These are phyloP conservation scores for Catharus bicknelli DNA, from an alignment of 2,113 vertebrate species.

Conservation along the genomic window DNA sequence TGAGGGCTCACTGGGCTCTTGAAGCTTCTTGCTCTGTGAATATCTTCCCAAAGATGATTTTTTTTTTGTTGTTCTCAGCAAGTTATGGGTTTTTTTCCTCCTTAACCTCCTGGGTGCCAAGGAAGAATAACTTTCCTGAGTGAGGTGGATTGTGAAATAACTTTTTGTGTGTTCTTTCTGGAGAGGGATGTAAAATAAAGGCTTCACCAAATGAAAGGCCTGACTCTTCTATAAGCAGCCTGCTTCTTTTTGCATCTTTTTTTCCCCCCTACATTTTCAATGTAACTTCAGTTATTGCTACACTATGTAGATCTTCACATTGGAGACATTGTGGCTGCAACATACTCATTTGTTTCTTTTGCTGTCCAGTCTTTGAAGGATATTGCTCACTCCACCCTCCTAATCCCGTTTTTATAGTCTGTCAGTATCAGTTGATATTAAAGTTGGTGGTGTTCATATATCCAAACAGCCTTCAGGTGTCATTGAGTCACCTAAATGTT, in stretches of 20 bases:
- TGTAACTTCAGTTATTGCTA: constrained; percentile 22
- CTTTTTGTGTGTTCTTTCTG: constrained; percentile 21
- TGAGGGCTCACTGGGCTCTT: constrained; percentile 47
- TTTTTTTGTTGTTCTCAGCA: constrained; percentile 1
- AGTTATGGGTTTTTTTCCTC: background rate
- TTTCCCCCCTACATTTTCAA: rapidly evolving
- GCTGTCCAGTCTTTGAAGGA: constrained; percentile 56
- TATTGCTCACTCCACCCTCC: constrained; percentile 9
- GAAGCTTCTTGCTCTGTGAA: constrained; percentile 73
- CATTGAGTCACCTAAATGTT: constrained; percentile 57
- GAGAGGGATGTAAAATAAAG: constrained; percentile 52
- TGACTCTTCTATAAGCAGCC: constrained; percentile 38
- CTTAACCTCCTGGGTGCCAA: constrained; percentile 1
- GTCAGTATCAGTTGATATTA: constrained; percentile 50
- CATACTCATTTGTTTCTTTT: background rate
- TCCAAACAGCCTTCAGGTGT: constrained; percentile 56
- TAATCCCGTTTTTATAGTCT: constrained; percentile 15
- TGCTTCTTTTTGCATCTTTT: background rate
- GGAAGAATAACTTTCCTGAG: constrained; percentile 50
- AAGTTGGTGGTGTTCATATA: constrained; percentile 61
- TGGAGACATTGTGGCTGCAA: constrained; percentile 61
- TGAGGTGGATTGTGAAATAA: constrained; percentile 58
- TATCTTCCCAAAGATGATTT: constrained; percentile 78
- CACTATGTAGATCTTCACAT: constrained; percentile 61
- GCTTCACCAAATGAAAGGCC: constrained; percentile 50